Percentiles rank a stretch among this genome's conserved stretches.
phyloP scores from a whole-genome alignment of 1,140 invertebrate genomes.

The Eufriesea mexicana region DNA sequence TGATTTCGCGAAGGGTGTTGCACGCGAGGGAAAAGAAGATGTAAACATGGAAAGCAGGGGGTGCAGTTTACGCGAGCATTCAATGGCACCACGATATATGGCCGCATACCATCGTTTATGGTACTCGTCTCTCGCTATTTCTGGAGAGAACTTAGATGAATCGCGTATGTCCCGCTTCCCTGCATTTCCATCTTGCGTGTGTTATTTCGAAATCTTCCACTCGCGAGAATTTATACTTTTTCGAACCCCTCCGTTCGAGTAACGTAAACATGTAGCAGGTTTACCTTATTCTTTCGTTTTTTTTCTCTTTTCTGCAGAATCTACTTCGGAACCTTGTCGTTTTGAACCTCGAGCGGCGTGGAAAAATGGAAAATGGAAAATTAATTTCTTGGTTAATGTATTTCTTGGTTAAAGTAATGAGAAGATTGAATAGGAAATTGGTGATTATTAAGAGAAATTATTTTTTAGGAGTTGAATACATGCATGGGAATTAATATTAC shows the following conservation, averaged over 20 bases:
- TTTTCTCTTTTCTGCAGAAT: too few species aligned
- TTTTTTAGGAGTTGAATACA: too few species aligned
- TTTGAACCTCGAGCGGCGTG: too few species aligned
- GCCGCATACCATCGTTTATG: conserved; percentile 32
- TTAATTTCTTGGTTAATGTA: too few species aligned
- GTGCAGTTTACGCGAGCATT: conserved; percentile 20
- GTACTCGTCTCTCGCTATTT: conserved; percentile 38
- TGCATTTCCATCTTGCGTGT: conserved; percentile 22
- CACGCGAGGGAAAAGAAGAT: not conserved
- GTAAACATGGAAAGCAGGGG: not conserved
- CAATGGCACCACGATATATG: conserved; percentile 35
- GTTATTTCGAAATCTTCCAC: conserved; percentile 12
- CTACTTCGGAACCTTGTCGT: too few species aligned
- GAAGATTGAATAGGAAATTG: too few species aligned
- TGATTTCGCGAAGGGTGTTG: not conserved
- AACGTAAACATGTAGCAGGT: too few species aligned
- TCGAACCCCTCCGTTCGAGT: not conserved
- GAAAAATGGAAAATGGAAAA: too few species aligned
- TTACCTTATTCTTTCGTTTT: not conserved
- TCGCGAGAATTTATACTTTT: not conserved
- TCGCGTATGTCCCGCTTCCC: conserved; percentile 21
- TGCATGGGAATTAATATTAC: too few species aligned
- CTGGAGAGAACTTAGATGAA: conserved; percentile 24
- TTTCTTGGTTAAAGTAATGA: too few species aligned
- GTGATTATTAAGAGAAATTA: too few species aligned